Evolutionary conservation across 2,113 vertebrate species (phyloP).

Genomic region (Potamarius usumacintae): DNA sequence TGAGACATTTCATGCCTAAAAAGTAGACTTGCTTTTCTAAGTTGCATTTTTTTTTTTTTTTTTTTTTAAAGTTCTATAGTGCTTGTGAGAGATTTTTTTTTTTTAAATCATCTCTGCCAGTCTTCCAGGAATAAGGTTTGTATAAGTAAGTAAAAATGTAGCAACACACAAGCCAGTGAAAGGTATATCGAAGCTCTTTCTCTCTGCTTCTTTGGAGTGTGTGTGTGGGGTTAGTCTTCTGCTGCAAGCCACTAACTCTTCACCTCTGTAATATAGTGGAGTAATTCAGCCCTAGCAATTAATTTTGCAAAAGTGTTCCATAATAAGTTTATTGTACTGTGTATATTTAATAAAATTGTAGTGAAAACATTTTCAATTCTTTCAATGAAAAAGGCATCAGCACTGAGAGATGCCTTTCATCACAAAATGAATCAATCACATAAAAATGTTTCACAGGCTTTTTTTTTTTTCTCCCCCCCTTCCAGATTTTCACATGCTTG

Average conservation of each 20-base stretch:
- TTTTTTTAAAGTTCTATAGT: no score
- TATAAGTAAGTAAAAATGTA: not conserved
- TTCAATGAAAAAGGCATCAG: not conserved
- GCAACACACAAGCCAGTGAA: not conserved
- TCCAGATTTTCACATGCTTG: not conserved
- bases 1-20: slow-evolving; percentile 20
- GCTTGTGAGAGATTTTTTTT: not conserved
- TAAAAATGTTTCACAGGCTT: not conserved
- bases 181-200: not conserved
- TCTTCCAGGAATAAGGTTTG: not conserved
- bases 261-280: not conserved
- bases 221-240: not conserved
- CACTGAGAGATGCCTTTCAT: not conserved
- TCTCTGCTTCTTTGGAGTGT: not conserved
- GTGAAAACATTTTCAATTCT: not conserved
- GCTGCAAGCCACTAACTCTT: not conserved
- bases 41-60: not conserved
- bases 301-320: not conserved
- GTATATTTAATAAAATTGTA: not conserved
- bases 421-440: not conserved
- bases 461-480: not conserved
- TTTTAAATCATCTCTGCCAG: not conserved
- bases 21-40: not conserved
- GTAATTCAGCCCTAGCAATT: not conserved
- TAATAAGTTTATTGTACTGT: not conserved